phyloP scores from a whole-genome alignment of 92 coral and sea anemone species.

The Zoanthus gigantus region DNA sequence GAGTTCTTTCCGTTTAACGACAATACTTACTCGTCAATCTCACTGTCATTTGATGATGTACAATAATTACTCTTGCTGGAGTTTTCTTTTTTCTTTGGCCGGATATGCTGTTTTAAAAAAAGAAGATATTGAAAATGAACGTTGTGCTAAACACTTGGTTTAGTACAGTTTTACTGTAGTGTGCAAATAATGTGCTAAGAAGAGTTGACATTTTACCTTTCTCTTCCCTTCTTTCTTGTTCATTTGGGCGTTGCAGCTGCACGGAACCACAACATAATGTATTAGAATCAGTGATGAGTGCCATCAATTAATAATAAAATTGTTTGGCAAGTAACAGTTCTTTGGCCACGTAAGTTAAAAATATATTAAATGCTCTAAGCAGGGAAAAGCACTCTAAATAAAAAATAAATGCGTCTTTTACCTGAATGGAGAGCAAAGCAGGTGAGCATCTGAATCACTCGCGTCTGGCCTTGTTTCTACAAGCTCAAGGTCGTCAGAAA shows the following conservation, averaged over 20 bases:
- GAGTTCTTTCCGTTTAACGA: background rate
- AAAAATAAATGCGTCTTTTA: background rate
- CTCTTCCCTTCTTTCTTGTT: background rate
- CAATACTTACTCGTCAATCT: slow-evolving; percentile 1
- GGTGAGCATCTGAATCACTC: slow-evolving; percentile 19
- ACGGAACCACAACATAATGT: background rate
- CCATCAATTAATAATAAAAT: background rate
- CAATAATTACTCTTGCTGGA: background rate
- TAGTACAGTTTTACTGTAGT: background rate
- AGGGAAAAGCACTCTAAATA: background rate
- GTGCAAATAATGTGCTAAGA: slow-evolving; percentile 3
- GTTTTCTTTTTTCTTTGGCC: slow-evolving; percentile 15
- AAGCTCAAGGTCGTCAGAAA: slow-evolving; percentile 3
- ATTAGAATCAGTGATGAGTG: slow-evolving; percentile 3
- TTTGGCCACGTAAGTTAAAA: background rate
- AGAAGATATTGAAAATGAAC: slow-evolving; percentile 2
- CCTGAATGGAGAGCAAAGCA: slow-evolving; percentile 21
- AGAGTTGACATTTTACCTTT: background rate
- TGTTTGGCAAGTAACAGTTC: background rate
- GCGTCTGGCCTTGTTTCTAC: slow-evolving; percentile 9
- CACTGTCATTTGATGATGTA: slow-evolving; percentile 23
- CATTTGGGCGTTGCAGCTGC: background rate
- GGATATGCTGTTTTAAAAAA: slow-evolving; percentile 9
- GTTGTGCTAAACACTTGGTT: slow-evolving; percentile 6
- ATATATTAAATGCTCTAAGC: background rate